A percentile compares a stretch with the other conserved stretches of the same genome.
phyloP scores from a whole-genome alignment of 2,888 invertebrate species.

The Cinara cedri region DNA sequence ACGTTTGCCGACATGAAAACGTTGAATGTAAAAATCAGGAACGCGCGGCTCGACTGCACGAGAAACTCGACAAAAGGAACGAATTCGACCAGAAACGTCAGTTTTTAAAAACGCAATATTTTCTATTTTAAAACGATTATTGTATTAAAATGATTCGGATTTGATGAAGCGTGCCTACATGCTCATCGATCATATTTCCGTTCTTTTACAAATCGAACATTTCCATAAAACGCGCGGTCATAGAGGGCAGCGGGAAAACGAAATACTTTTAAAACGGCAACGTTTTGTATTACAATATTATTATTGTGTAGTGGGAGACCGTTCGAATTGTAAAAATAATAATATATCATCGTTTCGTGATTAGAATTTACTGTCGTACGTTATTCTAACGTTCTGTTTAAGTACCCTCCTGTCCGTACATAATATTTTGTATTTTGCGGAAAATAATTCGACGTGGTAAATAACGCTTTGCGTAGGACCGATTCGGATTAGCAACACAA shows the following conservation, averaged over 20 bases:
- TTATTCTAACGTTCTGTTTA: not conserved
- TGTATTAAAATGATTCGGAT: not conserved
- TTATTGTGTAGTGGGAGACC: not conserved
- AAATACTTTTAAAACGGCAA: conserved; percentile 3
- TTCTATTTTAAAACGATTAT: conserved; percentile 12
- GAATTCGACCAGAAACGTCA: not conserved
- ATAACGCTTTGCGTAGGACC: too few relatives aligned
- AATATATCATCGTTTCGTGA: not conserved
- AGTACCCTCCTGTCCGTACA: too few relatives aligned
- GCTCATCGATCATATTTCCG: conserved; percentile 39
- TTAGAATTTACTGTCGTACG: not conserved
- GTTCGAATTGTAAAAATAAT: not conserved
- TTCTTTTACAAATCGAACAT: conserved; percentile 16
- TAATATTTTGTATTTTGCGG: not conserved
- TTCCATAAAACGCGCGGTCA: not conserved
- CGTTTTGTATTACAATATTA: too few relatives aligned
- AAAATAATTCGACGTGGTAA: too few relatives aligned
- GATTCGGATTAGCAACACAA: too few relatives aligned
- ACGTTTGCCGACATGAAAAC: not conserved
- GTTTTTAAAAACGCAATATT: conserved; percentile 14
- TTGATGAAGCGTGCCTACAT: conserved; percentile 35
- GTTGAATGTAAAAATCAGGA: not conserved
- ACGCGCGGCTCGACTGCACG: not conserved
- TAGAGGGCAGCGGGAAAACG: not conserved
- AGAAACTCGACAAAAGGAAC: not conserved